phyloP scores from a whole-genome alignment of 2,797 vertebrate species.

The Choloepus didactylus region DNA sequence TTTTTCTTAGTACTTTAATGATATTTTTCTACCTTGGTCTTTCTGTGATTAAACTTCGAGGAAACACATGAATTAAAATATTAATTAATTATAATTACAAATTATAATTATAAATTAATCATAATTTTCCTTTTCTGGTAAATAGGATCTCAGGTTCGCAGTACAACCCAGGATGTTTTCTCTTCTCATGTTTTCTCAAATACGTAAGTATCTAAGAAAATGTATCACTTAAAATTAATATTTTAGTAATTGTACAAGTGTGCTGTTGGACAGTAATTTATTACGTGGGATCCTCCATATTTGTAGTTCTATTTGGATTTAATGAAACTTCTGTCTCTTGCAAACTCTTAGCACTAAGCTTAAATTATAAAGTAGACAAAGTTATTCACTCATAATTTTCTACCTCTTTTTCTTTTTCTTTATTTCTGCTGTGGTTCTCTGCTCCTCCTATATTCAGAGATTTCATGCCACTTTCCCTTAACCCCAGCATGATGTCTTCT shows the following conservation, averaged over 20 bases:
- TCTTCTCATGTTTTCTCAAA: conserved; percentile 45
- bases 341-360: neutral
- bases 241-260: neutral
- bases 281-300: neutral
- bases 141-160: conserved; percentile 31
- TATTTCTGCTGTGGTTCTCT: neutral
- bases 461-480: neutral
- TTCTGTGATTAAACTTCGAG: neutral
- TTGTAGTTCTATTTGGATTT: neutral
- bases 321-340: neutral
- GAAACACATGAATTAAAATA: neutral
- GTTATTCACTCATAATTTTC: neutral
- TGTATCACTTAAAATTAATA: neutral
- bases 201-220: conserved; percentile 73
- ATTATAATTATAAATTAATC: conserved; percentile 14
- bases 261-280: neutral
- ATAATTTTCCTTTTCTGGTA: conserved; percentile 49
- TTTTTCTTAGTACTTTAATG: too few species aligned
- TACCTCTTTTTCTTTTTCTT: neutral
- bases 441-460: neutral
- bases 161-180: neutral
- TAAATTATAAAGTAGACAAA: neutral
- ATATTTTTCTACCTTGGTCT: too few species aligned
- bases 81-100: too few species aligned
- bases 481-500: neutral